Percentiles rank a stretch among this genome's conserved stretches.
Evolutionary conservation across 2,113 vertebrate species (phyloP).

Genomic region (Dicentrarchus labrax): DNA sequence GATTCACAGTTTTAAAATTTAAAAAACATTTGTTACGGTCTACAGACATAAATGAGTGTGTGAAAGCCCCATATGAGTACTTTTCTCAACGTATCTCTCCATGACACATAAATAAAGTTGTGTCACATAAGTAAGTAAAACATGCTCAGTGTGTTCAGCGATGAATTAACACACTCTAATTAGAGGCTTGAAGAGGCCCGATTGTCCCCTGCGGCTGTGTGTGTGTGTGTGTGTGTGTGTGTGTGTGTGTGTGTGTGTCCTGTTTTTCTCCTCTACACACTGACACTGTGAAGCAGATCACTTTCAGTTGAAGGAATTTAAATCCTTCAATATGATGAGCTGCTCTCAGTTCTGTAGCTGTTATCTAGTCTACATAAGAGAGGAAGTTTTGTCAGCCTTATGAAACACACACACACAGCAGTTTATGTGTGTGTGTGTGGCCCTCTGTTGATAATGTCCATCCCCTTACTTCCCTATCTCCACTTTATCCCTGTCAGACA

Average conservation of each 20-base stretch:
- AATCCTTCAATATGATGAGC: constrained; percentile 32
- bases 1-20: no score
- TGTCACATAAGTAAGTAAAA: not conserved
- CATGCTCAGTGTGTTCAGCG: not conserved
- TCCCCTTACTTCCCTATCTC: constrained; percentile 36
- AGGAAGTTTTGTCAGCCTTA: constrained; percentile 73
- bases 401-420: constrained; percentile 55
- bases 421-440: constrained; percentile 23
- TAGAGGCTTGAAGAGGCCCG: not conserved
- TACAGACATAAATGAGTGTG: not conserved
- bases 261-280: not conserved
- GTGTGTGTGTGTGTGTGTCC: no score
- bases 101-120: not conserved
- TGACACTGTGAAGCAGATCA: not conserved
- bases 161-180: not conserved
- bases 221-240: no score
- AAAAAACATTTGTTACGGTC: not conserved
- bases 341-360: constrained; percentile 59
- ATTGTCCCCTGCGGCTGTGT: not conserved
- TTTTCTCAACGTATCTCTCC: not conserved
- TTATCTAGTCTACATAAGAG: constrained; percentile 37
- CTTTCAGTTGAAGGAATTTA: constrained; percentile 43
- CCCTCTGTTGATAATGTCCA: constrained; percentile 40
- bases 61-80: not conserved
- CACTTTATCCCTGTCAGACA: constrained; percentile 10